Conservation (phyloP, 2,888 invertebrate genomes). For the Drosophila monieri region DNA sequence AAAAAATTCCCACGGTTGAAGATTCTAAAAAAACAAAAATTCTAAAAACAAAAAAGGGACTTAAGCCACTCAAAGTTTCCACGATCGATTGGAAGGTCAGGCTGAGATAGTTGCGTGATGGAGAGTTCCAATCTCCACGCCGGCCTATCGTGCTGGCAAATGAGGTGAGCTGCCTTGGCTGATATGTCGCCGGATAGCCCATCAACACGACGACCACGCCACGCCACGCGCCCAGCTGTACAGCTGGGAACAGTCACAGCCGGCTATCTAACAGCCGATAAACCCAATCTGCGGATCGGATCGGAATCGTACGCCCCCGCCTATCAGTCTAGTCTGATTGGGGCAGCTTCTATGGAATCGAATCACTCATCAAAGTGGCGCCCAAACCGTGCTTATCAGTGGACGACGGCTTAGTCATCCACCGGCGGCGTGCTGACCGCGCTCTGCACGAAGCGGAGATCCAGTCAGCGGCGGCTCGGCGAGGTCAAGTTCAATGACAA, state of each 20-base stretch:
- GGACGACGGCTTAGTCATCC: slow-evolving; percentile 61
- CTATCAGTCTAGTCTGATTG: slow-evolving; percentile 14
- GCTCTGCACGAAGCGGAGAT: not conserved
- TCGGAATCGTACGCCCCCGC: slow-evolving; percentile 14
- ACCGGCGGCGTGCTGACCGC: slow-evolving; percentile 30
- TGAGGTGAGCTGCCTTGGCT: slow-evolving; percentile 20
- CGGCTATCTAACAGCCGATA: slow-evolving; percentile 25
- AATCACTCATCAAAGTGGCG: slow-evolving; percentile 30
- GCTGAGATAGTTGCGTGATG: slow-evolving; percentile 28
- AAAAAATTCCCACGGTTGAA: slow-evolving; percentile 1
- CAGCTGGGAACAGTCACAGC: slow-evolving; percentile 8
- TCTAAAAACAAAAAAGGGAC: not conserved
- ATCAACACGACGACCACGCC: slow-evolving; percentile 27
- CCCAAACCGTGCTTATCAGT: slow-evolving; percentile 57
- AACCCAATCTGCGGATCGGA: slow-evolving; percentile 5
- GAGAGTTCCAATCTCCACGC: slow-evolving; percentile 25
- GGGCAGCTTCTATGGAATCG: slow-evolving; percentile 7
- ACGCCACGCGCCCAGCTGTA: slow-evolving; percentile 37
- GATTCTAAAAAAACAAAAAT: not conserved
- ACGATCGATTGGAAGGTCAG: slow-evolving; percentile 28
- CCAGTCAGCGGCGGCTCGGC: slow-evolving; percentile 10
- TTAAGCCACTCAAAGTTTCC: not conserved
- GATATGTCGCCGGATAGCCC: slow-evolving; percentile 26
- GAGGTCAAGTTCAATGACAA: slow-evolving; percentile 65
- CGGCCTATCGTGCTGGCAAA: slow-evolving; percentile 29